These are phyloP conservation scores for Corapipo altera DNA, from an alignment of 2,113 vertebrate genomes.

Conservation along the genomic window DNA sequence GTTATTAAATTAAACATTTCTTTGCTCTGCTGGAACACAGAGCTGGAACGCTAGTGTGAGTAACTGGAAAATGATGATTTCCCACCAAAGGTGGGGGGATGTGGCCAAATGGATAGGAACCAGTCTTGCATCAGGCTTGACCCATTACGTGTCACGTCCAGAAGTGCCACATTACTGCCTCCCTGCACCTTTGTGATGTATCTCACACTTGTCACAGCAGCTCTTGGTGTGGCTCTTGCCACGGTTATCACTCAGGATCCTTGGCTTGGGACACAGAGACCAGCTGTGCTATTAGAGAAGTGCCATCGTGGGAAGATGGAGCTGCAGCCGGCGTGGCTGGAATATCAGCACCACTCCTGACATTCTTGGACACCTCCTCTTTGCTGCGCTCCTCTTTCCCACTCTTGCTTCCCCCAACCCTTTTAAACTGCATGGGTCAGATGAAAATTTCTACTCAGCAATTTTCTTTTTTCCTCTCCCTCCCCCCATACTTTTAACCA, in stretches of 20 bases:
- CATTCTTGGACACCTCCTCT: neutral
- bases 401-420: neutral
- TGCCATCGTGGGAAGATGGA: constrained; percentile 19
- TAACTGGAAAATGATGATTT: neutral
- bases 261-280: neutral
- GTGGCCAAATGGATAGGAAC: constrained; percentile 10
- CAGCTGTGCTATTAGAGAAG: constrained; percentile 12
- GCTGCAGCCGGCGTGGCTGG: neutral
- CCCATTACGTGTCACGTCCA: neutral
- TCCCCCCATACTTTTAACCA: neutral
- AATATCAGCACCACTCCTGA: neutral
- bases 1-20: neutral
- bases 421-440: neutral
- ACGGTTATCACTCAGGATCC: fast-evolving
- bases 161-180: neutral
- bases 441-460: neutral
- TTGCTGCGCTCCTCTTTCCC: neutral
- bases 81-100: neutral
- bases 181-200: neutral
- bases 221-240: neutral
- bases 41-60: neutral
- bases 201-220: neutral
- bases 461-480: neutral
- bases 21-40: neutral
- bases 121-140: neutral